Percentiles rank a stretch among this genome's conserved stretches.
Conservation (phyloP, 2,888 invertebrate species). For the Orthosia incerta region DNA sequence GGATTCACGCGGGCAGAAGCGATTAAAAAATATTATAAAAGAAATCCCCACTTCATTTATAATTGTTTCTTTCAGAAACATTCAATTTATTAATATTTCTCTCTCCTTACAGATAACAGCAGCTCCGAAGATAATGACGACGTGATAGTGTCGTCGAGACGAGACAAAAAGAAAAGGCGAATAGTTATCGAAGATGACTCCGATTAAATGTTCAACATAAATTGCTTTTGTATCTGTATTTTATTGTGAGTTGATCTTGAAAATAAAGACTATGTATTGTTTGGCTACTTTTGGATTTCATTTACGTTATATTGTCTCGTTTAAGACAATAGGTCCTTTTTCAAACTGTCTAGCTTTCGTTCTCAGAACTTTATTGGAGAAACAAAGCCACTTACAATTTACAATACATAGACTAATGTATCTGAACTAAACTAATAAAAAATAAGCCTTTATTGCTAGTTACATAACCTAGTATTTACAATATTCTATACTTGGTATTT, state of each 20-base stretch:
- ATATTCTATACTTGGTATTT: too few species aligned
- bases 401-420: neutral
- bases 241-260: constrained; percentile 54
- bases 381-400: neutral
- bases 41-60: constrained; percentile 9
- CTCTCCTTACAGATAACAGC: constrained; percentile 76
- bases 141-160: constrained; percentile 76
- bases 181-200: constrained; percentile 86
- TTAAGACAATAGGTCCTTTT: neutral
- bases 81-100: constrained; percentile 30
- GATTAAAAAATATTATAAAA: neutral
- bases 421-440: neutral
- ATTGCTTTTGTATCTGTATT: constrained; percentile 39
- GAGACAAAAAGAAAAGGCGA: constrained; percentile 79
- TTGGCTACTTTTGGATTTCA: constrained; percentile 16
- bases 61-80: constrained; percentile 29
- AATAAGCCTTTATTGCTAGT: too few species aligned
- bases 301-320: neutral
- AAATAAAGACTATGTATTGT: constrained; percentile 47
- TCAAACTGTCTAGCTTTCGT: neutral
- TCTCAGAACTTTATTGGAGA: constrained; percentile 7
- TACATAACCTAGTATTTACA: too few species aligned
- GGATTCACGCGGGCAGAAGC: too few species aligned
- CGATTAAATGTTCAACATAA: constrained; percentile 71
- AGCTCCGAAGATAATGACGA: constrained; percentile 78